Conservation (phyloP, 2,888 invertebrate species). For the Apeira syringaria region DNA sequence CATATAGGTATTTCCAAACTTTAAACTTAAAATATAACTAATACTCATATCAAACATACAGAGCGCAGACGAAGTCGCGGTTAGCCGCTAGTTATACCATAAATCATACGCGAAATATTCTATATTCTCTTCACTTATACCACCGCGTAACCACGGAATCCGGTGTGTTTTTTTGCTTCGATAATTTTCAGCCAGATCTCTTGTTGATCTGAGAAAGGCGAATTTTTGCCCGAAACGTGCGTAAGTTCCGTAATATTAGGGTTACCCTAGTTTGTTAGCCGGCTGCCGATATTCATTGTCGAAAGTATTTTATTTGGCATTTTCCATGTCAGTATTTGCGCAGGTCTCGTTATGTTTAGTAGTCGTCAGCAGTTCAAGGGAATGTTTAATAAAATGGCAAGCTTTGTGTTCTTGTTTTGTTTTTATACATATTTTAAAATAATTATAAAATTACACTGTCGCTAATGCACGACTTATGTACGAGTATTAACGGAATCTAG, state of each 20-base stretch:
- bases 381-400: too few relatives aligned
- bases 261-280: constrained; percentile 49
- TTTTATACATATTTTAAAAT: too few relatives aligned
- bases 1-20: too few relatives aligned
- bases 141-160: constrained; percentile 41
- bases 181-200: constrained; percentile 75
- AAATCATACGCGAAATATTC: too few relatives aligned
- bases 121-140: constrained; percentile 17
- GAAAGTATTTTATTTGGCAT: constrained; percentile 38
- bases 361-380: constrained; percentile 12
- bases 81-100: too few relatives aligned
- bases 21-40: too few relatives aligned
- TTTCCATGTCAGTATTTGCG: constrained; percentile 40
- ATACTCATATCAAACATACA: too few relatives aligned
- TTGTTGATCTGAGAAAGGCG: constrained; percentile 76
- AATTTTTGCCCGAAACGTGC: constrained; percentile 74
- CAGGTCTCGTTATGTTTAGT: constrained; percentile 37
- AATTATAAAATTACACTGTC: too few relatives aligned
- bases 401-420: too few relatives aligned
- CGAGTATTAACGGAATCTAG: too few relatives aligned
- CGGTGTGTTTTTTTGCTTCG: constrained; percentile 72
- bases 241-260: constrained; percentile 59
- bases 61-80: background rate
- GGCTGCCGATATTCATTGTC: constrained; percentile 41
- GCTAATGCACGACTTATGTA: too few relatives aligned